Base-by-base conservation (phyloP, 2,888 invertebrate species). In the Zootermopsis nevadensis region DNA sequence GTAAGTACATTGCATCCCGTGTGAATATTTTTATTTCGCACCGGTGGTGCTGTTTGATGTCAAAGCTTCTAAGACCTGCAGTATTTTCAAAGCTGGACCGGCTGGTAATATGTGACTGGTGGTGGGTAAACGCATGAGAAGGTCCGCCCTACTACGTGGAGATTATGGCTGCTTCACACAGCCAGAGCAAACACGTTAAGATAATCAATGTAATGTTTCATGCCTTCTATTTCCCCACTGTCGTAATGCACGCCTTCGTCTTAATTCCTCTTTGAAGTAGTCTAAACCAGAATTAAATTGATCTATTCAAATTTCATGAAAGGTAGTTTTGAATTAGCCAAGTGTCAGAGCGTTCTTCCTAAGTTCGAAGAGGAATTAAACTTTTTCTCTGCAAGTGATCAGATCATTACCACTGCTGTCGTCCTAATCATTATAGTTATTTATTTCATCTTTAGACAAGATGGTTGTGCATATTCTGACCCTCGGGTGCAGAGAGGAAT, bases 181-280 rank as follows among this genome's bases (percentile, higher is more conserved):
- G 8, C 38, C 38, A 42, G 24, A 1, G 55, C 22, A 55, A 15
- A 55, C 19, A 4, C 55, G 55, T 55, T 55, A n/a, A 22, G 55
- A 55, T 55, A 22, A 55, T 7, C 55, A 55, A 22, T 55, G n/a
- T 6, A 55, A 55, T 55, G 55, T 15, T 55, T 55, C 55, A n/a
- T 22, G 55, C 55, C 55, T 55, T 24, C 55, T 55, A 55, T 22
- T 55, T 48, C 48, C 48, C 1, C 22, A 4, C 55, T 55, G 22
- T 55, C 1, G 4, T 22, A 15, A 55, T 15, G 55, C 22, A 55
- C n/a, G 19, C 55, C 55, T 6, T 55, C n/a, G 22, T 55, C 55
- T 55, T 55, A 55, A 55, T 55, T 55, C 55, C 55, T 55, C 55
- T 55, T 19, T 55, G 55, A 55, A 55, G 55, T 55, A 19, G 55